These are phyloP conservation scores for Calcarius lapponicus DNA, from an alignment of 2,797 vertebrate species.

Conservation along the genomic window DNA sequence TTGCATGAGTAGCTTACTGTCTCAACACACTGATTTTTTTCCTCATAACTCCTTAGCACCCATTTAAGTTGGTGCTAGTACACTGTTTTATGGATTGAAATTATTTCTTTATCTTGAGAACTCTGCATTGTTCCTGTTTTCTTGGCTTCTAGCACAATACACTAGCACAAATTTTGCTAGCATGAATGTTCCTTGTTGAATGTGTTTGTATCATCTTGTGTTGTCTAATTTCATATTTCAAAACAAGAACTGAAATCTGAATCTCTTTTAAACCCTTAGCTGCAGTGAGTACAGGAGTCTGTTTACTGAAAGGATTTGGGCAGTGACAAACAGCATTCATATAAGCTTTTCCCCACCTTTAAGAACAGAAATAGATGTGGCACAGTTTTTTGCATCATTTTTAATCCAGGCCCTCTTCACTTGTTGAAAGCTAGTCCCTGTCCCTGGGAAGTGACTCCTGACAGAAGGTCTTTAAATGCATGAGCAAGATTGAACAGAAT, in stretches of 20 bases:
- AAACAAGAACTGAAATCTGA: background rate
- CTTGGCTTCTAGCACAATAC: background rate
- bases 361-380: background rate
- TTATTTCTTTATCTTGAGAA: background rate
- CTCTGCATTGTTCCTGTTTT: background rate
- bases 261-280: background rate
- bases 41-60: background rate
- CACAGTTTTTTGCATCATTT: background rate
- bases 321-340: background rate
- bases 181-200: background rate
- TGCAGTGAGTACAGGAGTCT: background rate
- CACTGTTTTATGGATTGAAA: background rate
- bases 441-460: background rate
- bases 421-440: background rate
- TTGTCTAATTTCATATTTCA: background rate
- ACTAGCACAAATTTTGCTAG: background rate
- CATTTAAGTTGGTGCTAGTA: background rate
- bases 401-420: background rate
- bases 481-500: background rate
- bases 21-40: background rate
- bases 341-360: background rate
- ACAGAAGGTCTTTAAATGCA: background rate
- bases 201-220: background rate
- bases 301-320: background rate
- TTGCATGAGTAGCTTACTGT: background rate